Base-by-base conservation (phyloP, 92 coral and sea anemone species). In the Palythoa grandis region DNA sequence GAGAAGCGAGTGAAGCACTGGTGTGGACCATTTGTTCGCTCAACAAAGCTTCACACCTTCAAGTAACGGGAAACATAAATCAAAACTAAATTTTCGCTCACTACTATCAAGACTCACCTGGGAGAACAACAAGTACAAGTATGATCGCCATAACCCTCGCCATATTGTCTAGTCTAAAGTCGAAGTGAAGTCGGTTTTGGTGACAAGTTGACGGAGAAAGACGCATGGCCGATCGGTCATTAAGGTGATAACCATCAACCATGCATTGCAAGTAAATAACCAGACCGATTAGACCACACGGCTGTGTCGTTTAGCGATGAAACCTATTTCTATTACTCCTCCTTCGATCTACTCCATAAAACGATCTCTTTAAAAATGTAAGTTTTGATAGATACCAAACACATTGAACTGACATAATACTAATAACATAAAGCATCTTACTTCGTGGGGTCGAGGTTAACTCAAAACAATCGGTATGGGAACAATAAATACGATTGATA, bases 31-130 rank as follows among this genome's bases (percentile, higher is more conserved):
- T 74, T 47, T 74, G 78, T 74, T 74, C 78, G 16, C 19, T 39
- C 23, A 74, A 74, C 78, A 70, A 87, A 86, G 84, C 75, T 93
- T 93, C 93, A 93, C 97, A 93, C 94, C 94, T 93, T 84, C 68
- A 39, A 83, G 78, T 12, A 20, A 89, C 11, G 69, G 69, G 69
- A 84, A 89, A 92, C 88, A 83, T 89, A 88, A 85, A 93, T 93
- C 92, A 89, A 93, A 93, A 89, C 88, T 91, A 91, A 87, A 93
- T 89, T 66, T 91, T 3, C 22, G 3, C n/a, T 40, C 23, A 38
- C 76, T 29, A 63, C 69, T 5, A 43, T 0, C 50, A 63, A 63
- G 23, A 73, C 78, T 73, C 54, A 73, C 78, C 78, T 73, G 78
- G 78, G 14, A 73, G 24, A 24, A 11, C 2, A 6, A 47, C 22